Base-by-base conservation (phyloP, 92 coral and sea anemone species). In the Heteractis magnifica region DNA sequence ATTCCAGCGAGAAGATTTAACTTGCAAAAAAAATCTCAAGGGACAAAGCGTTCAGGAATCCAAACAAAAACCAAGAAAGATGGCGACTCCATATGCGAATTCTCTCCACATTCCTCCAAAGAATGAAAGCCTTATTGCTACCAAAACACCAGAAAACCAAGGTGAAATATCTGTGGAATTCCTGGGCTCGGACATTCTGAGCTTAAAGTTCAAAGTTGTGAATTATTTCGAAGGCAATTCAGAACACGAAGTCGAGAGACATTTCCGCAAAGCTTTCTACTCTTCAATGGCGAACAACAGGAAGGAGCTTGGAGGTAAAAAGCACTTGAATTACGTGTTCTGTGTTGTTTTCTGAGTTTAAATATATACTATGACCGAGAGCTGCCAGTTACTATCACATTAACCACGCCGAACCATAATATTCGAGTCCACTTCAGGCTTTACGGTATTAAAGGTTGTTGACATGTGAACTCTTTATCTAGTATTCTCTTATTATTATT, bases 161-260 rank as follows among this genome's bases (percentile, higher is more conserved):
- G 76, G 77, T 64, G 86, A 76, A 20, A 52, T 70, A 71, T 77
- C 58, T 6, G 68, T 79, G 88, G 91, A 88, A 88, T 88, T 89
- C 65, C 76, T 77, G n/a, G 78, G 74, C 72, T 76, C 89, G 6
- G 86, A 81, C 51, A 70, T 81, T 68, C 80, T 81, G 72, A 79
- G 84, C 58, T 82, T 88, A 6, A 77, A 85, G 71, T 60, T 74
- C 26, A 77, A 77, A 65, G 80, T 89, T 6, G 11, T 85, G 75
- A 19, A 78, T 72, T 85, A 89, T 62, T 89, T 81, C 74, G 79
- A 78, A 4, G 92, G 92, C 49, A 82, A 81, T 50, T 59, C 87
- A 7, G 72, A 81, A 15, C 71, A 50, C 18, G 92, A 89, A 77
- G 92, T 89, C 8, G 86, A 89, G 52, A 68, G 72, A 49, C 92